A percentile compares a stretch with the other conserved stretches of the same genome.
Conservation (phyloP, 92 coral and sea anemone species). For the Isaurus tuberculatus region DNA sequence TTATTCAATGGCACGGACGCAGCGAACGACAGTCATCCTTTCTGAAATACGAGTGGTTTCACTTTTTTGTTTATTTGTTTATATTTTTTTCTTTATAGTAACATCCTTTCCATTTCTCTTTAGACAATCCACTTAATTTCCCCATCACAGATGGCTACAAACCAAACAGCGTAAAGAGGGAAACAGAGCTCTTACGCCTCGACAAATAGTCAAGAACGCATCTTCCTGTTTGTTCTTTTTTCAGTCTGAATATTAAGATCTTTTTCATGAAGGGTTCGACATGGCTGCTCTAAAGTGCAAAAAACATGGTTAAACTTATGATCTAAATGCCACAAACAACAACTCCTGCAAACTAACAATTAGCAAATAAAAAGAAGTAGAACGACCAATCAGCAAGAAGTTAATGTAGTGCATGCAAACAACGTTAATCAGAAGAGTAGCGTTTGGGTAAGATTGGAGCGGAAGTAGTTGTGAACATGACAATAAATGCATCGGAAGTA, state of each 20-base stretch:
- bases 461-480: slow-evolving; percentile 12
- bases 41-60: background rate
- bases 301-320: background rate
- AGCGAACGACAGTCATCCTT: slow-evolving; percentile 5
- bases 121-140: slow-evolving; percentile 11
- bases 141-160: background rate
- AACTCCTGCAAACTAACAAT: background rate
- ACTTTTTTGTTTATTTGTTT: background rate
- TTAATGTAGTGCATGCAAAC: slow-evolving; percentile 15
- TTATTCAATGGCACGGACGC: background rate
- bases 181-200: slow-evolving; percentile 29
- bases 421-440: slow-evolving; percentile 6
- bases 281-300: background rate
- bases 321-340: background rate
- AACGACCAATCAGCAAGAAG: background rate
- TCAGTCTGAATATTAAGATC: background rate
- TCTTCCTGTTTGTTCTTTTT: background rate
- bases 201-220: background rate
- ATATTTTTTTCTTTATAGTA: background rate
- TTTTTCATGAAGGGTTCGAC: background rate
- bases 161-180: slow-evolving; percentile 34
- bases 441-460: background rate
- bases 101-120: slow-evolving; percentile 10
- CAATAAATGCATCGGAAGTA: slow-evolving; percentile 5
- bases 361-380: background rate